phyloP scores from a whole-genome alignment of 2,888 invertebrate species.

The Exocentrus adspersus region DNA sequence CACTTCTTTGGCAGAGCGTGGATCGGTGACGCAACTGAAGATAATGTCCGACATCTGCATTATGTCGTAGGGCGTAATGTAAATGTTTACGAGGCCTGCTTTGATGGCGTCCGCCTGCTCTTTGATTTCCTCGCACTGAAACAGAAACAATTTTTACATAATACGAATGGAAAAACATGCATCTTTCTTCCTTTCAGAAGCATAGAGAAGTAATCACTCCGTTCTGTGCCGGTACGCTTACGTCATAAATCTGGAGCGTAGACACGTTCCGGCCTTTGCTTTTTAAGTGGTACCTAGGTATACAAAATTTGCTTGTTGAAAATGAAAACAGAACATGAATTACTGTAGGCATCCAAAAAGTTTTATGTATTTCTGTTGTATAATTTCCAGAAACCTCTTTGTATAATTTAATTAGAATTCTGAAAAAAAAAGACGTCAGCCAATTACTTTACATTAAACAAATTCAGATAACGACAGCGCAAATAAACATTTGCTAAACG shows the following conservation, averaged over 20 bases:
- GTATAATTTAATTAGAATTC: background rate
- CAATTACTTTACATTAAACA: background rate
- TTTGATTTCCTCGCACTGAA: slow-evolving; percentile 59
- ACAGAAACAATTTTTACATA: slow-evolving; percentile 40
- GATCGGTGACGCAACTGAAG: slow-evolving; percentile 95
- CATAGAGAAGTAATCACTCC: too few relatives aligned
- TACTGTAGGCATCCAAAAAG: too few relatives aligned
- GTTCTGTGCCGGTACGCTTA: too few relatives aligned
- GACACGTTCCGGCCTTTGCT: too few relatives aligned
- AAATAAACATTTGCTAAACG: background rate
- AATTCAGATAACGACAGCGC: background rate
- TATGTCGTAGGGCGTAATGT: slow-evolving; percentile 92
- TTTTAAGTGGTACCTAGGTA: too few relatives aligned
- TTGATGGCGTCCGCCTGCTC: slow-evolving; percentile 55
- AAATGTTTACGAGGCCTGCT: slow-evolving; percentile 80
- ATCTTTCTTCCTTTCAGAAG: too few relatives aligned
- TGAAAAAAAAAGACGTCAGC: background rate
- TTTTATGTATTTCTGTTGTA: too few relatives aligned
- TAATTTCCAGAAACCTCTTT: background rate
- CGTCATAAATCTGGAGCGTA: too few relatives aligned
- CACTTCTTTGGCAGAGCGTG: slow-evolving; percentile 93
- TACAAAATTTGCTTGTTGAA: too few relatives aligned
- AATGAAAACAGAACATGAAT: too few relatives aligned
- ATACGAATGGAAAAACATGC: too few relatives aligned
- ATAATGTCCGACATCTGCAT: slow-evolving; percentile 92